Base-by-base conservation (phyloP, 2,113 vertebrate species). In the Epinephelus fuscoguttatus region DNA sequence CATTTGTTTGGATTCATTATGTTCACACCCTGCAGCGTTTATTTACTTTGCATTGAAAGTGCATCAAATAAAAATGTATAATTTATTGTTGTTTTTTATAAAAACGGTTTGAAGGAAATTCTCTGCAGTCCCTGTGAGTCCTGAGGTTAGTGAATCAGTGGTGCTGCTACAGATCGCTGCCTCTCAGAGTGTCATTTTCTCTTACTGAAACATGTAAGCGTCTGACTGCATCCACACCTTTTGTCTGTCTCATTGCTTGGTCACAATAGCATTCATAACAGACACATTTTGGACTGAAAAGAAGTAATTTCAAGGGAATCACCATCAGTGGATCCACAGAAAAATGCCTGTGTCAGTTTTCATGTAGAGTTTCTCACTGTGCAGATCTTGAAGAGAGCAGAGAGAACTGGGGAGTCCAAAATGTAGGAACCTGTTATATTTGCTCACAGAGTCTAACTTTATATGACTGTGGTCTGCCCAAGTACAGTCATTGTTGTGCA, bases 61-160 rank as follows among this genome's bases (percentile, higher is more conserved):
- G 67, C 53, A 78, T 76, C 66, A 57, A 75, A 84, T 70, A 25
- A 68, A 79, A 84, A 69, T 49, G 57, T 62, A 70, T 70, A 59
- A 72, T 74, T 50, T 61, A 84, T 83, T 52, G 14, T 53, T 66
- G 66, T 78, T 88, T 82, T 57, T 80, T 27, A n/a, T 64, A 30
- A 19, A 50, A 79, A 64, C 3, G 1, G 13, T 71, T 53, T 81
- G 25, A 49, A 50, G 19, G 12, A 50, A 47, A 53, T 27, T 67
- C 21, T 59, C 57, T 37, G 45, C 57, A 21, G 68, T 13, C 45
- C 21, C 57, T 70, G 6, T 0, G n/a, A 55, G 59, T 67, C 81
- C 55, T 56, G 78, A 59, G 84, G 59, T 78, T 8, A 62, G 67
- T 40, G 76, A 80, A 59, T 47, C 52, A 12, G 40, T 64, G 59